Evolutionary conservation across 2,797 vertebrate genomes (phyloP).

Genomic region (Gymnoscopelus microlampas): DNA sequence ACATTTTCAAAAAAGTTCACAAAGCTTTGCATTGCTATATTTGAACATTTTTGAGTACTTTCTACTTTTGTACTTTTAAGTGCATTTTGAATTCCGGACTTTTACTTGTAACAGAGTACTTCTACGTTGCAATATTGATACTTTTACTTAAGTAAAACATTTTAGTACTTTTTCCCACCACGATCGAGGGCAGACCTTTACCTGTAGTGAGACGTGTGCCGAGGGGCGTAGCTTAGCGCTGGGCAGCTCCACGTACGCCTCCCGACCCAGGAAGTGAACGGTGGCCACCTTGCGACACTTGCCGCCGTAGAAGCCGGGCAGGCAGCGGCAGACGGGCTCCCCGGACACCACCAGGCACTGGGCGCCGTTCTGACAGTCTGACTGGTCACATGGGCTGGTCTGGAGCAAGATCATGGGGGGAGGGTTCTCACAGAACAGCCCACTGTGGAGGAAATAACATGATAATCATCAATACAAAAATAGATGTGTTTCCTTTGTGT

Average conservation of each 20-base stretch:
- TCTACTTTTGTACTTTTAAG: too few relatives aligned
- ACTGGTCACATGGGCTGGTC: constrained; percentile 95
- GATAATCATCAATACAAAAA: too few relatives aligned
- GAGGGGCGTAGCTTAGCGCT: constrained; percentile 87
- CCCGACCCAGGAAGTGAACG: constrained; percentile 92
- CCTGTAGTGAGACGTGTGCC: constrained; percentile 94
- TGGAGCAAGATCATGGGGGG: constrained; percentile 96
- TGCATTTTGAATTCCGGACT: too few relatives aligned
- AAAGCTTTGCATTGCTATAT: too few relatives aligned
- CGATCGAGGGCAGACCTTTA: constrained; percentile 43
- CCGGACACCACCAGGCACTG: constrained; percentile 89
- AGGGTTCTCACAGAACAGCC: constrained; percentile 92
- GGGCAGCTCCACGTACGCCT: constrained; percentile 89
- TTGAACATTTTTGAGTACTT: too few relatives aligned
- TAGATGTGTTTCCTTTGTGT: too few relatives aligned
- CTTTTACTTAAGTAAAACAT: too few relatives aligned
- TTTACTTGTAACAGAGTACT: too few relatives aligned
- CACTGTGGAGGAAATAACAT: constrained; percentile 71
- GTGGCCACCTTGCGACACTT: constrained; percentile 93
- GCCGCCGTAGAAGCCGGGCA: constrained; percentile 90
- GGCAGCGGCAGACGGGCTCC: constrained; percentile 92
- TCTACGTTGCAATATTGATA: too few relatives aligned
- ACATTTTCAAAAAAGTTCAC: too few relatives aligned
- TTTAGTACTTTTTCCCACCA: too few relatives aligned
- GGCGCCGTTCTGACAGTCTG: constrained; percentile 92